These are phyloP conservation scores for Eupithecia dodoneata DNA, from an alignment of 2,888 invertebrate species.

Conservation along the genomic window DNA sequence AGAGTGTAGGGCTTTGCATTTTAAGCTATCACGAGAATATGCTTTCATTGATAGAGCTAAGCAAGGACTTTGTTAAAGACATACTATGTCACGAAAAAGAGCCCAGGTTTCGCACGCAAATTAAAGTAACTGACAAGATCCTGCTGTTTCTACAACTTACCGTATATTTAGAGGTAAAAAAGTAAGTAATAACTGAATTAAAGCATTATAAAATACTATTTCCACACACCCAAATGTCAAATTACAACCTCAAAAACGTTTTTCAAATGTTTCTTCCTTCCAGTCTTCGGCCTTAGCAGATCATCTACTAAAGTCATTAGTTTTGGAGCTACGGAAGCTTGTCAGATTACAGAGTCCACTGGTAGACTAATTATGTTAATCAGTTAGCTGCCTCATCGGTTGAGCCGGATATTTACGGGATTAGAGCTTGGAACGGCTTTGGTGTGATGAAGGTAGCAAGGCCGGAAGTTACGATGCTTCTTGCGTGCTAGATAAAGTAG, in stretches of 20 bases:
- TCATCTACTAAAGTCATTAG: constrained; percentile 34
- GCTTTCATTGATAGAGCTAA: background rate
- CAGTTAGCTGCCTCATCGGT: constrained; percentile 40
- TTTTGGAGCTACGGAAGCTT: constrained; percentile 26
- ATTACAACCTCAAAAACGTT: background rate
- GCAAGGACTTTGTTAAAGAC: background rate
- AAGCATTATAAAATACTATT: background rate
- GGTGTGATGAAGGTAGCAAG: constrained; percentile 36
- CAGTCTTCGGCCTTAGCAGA: constrained; percentile 4
- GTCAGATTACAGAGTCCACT: constrained; percentile 37
- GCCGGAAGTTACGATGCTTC: constrained; percentile 7
- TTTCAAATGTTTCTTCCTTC: background rate
- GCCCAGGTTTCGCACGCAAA: background rate
- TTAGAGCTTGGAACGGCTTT: constrained; percentile 36
- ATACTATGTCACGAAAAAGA: background rate
- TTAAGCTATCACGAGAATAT: background rate
- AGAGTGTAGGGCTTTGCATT: background rate
- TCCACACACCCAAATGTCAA: background rate
- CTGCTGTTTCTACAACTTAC: background rate
- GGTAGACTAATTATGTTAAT: constrained; percentile 43
- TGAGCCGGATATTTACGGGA: constrained; percentile 35
- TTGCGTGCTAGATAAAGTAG: constrained; percentile 1
- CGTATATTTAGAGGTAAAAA: background rate
- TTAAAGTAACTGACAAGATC: background rate
- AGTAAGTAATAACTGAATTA: background rate